phyloP scores from a whole-genome alignment of 2,113 vertebrate genomes.

The Paracanthobrama guichenoti region DNA sequence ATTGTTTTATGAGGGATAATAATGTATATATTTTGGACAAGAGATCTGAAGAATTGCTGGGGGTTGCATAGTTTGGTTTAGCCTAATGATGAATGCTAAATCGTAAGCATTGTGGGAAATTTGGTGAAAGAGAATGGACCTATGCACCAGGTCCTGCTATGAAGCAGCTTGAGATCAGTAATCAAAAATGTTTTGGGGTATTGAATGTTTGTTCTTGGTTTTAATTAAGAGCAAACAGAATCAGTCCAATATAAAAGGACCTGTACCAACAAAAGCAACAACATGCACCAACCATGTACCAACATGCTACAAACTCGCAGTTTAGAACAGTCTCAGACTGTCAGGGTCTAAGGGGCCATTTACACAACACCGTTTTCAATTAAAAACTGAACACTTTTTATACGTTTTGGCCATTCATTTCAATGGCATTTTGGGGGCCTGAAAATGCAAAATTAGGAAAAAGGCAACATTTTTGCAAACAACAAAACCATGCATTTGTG shows the following conservation, averaged over 20 bases:
- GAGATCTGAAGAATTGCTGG: constrained; percentile 18
- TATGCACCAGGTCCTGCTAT: constrained; percentile 32
- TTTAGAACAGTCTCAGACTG: neutral
- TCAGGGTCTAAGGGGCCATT: neutral
- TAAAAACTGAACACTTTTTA: too few species aligned
- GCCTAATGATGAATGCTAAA: constrained; percentile 56
- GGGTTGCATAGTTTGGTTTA: constrained; percentile 64
- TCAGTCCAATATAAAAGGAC: neutral
- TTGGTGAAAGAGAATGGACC: constrained; percentile 62
- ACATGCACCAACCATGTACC: neutral
- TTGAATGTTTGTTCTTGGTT: constrained; percentile 3
- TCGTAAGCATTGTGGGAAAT: constrained; percentile 65
- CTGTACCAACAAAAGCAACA: neutral
- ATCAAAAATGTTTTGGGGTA: constrained; percentile 58
- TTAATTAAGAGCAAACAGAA: neutral
- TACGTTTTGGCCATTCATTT: too few species aligned
- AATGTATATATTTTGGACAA: constrained; percentile 36
- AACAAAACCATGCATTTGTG: too few species aligned
- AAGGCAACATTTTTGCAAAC: too few species aligned
- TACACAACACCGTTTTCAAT: too few species aligned
- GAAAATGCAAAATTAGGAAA: too few species aligned
- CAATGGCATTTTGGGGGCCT: too few species aligned
- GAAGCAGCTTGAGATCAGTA: neutral
- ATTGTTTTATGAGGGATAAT: constrained; percentile 22
- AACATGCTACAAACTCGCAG: neutral